Evolutionary conservation across 1,140 invertebrate species (phyloP).

Genomic region (Vanessa atalanta): DNA sequence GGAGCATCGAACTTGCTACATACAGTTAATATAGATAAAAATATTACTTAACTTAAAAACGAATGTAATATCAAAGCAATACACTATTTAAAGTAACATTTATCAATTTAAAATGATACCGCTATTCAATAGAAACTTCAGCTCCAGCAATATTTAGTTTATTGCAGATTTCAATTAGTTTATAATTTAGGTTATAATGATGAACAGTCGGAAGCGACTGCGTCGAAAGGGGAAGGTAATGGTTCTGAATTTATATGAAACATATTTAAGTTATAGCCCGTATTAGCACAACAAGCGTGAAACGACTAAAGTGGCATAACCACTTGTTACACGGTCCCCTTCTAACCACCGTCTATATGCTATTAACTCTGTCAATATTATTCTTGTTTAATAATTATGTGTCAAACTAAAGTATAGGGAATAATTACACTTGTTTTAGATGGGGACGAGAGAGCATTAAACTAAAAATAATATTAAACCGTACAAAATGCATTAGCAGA

Average conservation of each 20-base stretch:
- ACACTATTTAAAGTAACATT: neutral
- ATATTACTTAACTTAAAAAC: no score
- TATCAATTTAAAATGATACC: neutral
- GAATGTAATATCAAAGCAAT: no score
- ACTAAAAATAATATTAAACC: no score
- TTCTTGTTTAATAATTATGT: conserved; percentile 6
- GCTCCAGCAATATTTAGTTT: no score
- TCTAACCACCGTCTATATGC: conserved; percentile 16
- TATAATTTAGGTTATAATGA: neutral
- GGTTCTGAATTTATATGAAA: conserved; percentile 24
- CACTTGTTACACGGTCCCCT: conserved; percentile 25
- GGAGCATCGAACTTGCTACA: neutral
- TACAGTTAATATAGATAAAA: no score
- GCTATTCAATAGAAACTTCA: neutral
- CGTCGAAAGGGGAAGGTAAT: conserved; percentile 13
- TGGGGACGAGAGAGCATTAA: no score
- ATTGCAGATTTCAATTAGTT: neutral
- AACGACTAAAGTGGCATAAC: conserved; percentile 27
- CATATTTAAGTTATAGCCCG: conserved; percentile 17
- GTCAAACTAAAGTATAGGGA: neutral
- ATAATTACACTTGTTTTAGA: neutral
- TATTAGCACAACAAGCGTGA: conserved; percentile 25
- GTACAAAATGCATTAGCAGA: neutral
- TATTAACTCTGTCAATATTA: conserved; percentile 10
- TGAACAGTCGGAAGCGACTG: neutral